Base-by-base conservation (phyloP, 1,140 invertebrate genomes). In the Bombus confusus region DNA sequence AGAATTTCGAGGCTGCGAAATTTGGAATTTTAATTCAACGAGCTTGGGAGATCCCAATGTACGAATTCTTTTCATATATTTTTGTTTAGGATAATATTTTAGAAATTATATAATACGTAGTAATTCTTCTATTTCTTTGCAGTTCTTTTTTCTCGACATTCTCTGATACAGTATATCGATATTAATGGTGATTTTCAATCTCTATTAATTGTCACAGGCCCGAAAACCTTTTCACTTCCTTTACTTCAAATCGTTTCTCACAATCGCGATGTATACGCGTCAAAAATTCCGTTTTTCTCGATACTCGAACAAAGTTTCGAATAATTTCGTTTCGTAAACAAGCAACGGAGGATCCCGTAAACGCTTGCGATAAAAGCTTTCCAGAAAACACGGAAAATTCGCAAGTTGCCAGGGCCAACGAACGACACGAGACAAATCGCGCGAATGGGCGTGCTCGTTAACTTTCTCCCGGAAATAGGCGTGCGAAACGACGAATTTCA, bases 401-500 rank as follows among this genome's bases (percentile, higher is more conserved):
- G 52, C 75, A 43, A 52, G n/a, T 80, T 34, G 0, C 12, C n/a
- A 9, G 31, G 31, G 37, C 52, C 12, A 64, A 34, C 52, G 47
- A 71, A 78, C 41, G 37, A 13, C 52, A 52, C 18, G 25, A n/a
- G 59, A 25, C n/a, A 66, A 34, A 66, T 66, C 59, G 47, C 37
- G 47, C 77, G 37, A 39, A 69, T 69, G 34, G 74, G 22, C 75
- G 62, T n/a, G 64, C 82, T 69, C 82, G 66, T 83, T 83, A 83
- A 83, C 71, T 78, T 15, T 13, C 68, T 5, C 1, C 4, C 13
- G 68, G 57, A 80, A 83, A 80, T 59, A 85, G 57, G 25, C 34
- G n/a, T 22, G 15, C 59, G 34, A n/a, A 39, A 66, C 83, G 57
- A 64, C 83, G 52, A 80, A 52, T 84, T 84, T 84, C 83, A 84